Evolutionary conservation across 2,888 invertebrate genomes (phyloP).

Genomic region (Drosophila cyrtoloma): DNA sequence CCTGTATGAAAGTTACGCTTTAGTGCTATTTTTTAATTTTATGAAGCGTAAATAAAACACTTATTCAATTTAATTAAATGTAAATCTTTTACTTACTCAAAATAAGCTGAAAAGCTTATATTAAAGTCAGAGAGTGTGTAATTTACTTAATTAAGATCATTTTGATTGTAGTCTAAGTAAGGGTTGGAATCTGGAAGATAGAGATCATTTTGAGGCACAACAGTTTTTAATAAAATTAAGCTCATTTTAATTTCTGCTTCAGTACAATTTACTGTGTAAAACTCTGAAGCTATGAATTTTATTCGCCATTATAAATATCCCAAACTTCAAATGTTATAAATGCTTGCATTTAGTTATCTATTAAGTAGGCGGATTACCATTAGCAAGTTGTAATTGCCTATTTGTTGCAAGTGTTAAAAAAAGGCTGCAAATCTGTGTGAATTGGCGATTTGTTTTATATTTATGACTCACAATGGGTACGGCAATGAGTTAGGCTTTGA

Average conservation of each 20-base stretch:
- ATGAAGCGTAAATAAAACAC: background rate
- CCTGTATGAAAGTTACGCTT: background rate
- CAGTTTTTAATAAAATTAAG: too few species aligned
- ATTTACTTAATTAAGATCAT: background rate
- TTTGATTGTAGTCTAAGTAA: too few species aligned
- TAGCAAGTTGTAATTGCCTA: conserved; percentile 8
- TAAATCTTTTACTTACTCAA: too few species aligned
- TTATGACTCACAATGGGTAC: conserved; percentile 50
- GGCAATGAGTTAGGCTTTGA: conserved; percentile 6
- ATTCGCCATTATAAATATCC: background rate
- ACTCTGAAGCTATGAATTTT: background rate
- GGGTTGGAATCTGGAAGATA: too few species aligned
- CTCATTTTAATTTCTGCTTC: too few species aligned
- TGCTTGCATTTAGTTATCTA: background rate
- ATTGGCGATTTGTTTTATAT: conserved; percentile 36
- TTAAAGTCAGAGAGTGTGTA: background rate
- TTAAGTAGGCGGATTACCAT: background rate
- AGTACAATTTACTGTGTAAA: background rate
- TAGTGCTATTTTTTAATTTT: background rate
- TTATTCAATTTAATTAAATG: background rate
- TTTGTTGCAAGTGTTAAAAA: conserved; percentile 4
- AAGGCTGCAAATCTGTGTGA: conserved; percentile 12
- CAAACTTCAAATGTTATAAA: background rate
- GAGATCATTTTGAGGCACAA: too few species aligned
- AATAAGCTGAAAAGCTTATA: background rate